phyloP scores from a whole-genome alignment of 2,888 invertebrate species.

The Xanthorhoe spadicearia region DNA sequence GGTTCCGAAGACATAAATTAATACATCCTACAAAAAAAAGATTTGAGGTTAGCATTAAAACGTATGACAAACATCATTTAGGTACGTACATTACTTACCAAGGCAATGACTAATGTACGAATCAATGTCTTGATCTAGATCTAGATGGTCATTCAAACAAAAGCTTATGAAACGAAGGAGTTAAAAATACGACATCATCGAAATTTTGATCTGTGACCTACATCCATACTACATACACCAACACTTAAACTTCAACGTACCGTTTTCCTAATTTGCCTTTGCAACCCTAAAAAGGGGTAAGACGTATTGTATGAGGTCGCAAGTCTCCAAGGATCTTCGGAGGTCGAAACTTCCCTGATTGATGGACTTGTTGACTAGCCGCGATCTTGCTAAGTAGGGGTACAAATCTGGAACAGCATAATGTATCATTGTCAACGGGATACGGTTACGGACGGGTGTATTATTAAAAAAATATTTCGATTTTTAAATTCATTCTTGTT shows the following conservation, averaged over 20 bases:
- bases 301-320: conserved; percentile 10
- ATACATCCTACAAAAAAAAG: no score
- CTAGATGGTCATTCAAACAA: no score
- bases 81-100: no score
- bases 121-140: no score
- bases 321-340: conserved; percentile 23
- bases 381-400: conserved; percentile 14
- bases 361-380: conserved; percentile 27
- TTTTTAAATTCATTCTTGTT: no score
- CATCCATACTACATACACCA: no score
- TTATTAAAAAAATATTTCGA: not conserved
- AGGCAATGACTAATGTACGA: no score
- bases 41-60: no score
- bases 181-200: no score
- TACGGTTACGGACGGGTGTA: not conserved
- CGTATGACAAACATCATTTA: no score
- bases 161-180: no score
- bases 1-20: not conserved
- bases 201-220: no score
- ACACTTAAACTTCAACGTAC: not conserved
- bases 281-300: conserved; percentile 4
- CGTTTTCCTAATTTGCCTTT: not conserved
- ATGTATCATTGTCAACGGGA: conserved; percentile 15
- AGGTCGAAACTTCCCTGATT: conserved; percentile 30
- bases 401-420: conserved; percentile 31